Base-by-base conservation (phyloP, 2,888 invertebrate genomes). In the Metallyticus violacea region DNA sequence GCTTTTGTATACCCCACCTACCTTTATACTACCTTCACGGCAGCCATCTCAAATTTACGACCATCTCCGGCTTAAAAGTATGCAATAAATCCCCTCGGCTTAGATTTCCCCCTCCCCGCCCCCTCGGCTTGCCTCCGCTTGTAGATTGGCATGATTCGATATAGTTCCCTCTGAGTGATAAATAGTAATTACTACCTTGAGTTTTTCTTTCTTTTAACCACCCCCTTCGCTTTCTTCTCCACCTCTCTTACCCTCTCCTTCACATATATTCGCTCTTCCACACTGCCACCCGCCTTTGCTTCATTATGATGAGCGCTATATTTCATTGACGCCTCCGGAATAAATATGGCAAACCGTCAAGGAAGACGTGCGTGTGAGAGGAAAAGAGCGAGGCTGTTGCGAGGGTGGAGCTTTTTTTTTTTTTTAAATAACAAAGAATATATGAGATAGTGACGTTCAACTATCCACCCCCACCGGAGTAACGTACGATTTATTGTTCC, bases 51-150 rank as follows among this genome's bases (percentile, higher is more conserved):
- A 91, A 92, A 92, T 92, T 92, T 92, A 92, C 91, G 91, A 91
- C 91, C 91, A 91, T 90, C 91, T 89, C 91, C 91, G 91, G 92
- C 92, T 92, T 92, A 92, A 92, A 92, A 92, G 91, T 92, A 91
- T 91, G 92, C 91, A 91, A 92, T 92, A 92, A 92, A 92, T 92
- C 91, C 91, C 90, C 90, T 83, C 84, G 76, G 87, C 87, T 86
- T 84, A 84, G 87, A 87, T 87, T 87, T 87, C 85, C 86, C 28
- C 83, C 82, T 77, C 85, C 85, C 40, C 30, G 85, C 77, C 27
- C 81, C 77, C 81, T 79, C 29, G 79, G 40, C 79, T 79, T 78
- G 26, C 76, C 81, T 79, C 81, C 81, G 26, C 85, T 84, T 86
- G 87, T 85, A 89, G 89, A 88, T 89, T 88, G 88, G 88, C 89